Conservation (phyloP, 2,113 vertebrate species). For the Dicaeum eximium region DNA sequence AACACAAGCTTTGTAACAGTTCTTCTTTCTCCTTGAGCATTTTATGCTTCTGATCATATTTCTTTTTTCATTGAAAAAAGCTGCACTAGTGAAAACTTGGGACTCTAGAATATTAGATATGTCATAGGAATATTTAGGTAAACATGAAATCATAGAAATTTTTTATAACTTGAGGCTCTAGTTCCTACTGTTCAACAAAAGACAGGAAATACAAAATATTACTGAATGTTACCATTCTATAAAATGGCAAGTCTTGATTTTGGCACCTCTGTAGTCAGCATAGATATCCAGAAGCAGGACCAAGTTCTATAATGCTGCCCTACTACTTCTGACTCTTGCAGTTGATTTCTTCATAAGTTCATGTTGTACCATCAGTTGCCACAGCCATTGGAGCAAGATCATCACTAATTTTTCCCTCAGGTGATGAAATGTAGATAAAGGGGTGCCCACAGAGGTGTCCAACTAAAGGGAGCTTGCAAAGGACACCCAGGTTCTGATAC, state of each 20-base stretch:
- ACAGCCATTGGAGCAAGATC: not conserved
- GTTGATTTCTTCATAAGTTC: not conserved
- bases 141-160: not conserved
- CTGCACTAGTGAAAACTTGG: not conserved
- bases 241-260: not conserved
- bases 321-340: not conserved
- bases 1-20: not conserved
- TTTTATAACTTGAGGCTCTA: not conserved
- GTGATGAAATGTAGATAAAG: not conserved
- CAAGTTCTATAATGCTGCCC: rapidly evolving
- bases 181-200: not conserved
- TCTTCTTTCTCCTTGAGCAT: not conserved
- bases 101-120: not conserved
- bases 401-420: not conserved
- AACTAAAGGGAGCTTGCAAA: not conserved
- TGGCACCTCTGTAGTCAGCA: not conserved
- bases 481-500: not conserved
- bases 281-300: not conserved
- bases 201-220: not conserved
- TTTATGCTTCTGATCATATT: not conserved
- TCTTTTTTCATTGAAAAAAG: not conserved
- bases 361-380: not conserved
- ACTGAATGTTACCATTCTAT: not conserved
- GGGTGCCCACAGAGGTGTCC: not conserved
- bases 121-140: not conserved